Evolutionary conservation across 2,113 vertebrate genomes (phyloP).

Genomic region (Paramisgurnus dabryanus): DNA sequence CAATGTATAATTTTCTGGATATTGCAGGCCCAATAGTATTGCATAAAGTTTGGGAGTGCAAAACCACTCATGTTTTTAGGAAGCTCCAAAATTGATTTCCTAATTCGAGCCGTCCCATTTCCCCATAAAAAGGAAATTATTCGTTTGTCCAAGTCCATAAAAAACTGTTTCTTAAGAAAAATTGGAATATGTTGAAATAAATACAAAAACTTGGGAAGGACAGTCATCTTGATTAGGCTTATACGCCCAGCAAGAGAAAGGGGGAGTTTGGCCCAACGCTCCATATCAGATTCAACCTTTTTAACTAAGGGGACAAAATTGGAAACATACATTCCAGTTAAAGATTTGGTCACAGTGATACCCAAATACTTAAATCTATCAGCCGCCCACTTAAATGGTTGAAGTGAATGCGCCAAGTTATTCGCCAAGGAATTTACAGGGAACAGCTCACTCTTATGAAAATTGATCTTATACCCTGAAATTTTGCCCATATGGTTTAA

Average conservation of each 20-base stretch:
- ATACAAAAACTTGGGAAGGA: background rate
- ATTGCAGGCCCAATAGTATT: background rate
- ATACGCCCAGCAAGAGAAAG: background rate
- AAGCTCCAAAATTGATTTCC: background rate
- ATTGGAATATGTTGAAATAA: background rate
- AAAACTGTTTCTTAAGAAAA: background rate
- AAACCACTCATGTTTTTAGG: background rate
- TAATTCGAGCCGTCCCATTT: background rate
- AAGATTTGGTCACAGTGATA: background rate
- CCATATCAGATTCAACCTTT: background rate
- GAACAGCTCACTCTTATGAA: background rate
- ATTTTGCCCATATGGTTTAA: background rate
- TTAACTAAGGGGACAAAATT: background rate
- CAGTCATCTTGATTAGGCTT: background rate
- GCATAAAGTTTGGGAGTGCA: background rate
- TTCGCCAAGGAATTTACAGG: background rate
- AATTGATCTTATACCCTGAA: background rate
- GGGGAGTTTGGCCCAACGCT: background rate
- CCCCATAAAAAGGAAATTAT: background rate
- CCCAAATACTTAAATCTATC: background rate
- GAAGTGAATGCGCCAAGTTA: background rate
- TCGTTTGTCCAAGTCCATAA: background rate
- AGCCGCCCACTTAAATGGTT: background rate
- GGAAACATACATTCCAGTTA: background rate
- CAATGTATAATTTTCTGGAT: background rate